A percentile compares a stretch with the other conserved stretches of the same genome.
Evolutionary conservation across 2,888 invertebrate genomes (phyloP).

Genomic region (Carabus problematicus): DNA sequence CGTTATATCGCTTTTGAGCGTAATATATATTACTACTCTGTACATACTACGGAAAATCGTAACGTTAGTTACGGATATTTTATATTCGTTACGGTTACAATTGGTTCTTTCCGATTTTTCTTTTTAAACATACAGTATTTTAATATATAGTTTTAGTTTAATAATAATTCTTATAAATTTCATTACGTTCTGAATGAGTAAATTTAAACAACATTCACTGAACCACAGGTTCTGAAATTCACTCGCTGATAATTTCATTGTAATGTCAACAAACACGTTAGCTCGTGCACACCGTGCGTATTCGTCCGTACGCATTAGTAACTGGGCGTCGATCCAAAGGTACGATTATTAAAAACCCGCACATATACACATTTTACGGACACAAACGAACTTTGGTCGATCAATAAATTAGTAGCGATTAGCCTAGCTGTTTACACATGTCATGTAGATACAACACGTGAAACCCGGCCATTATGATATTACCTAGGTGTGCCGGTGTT

Average conservation of each 20-base stretch:
- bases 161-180: too few species aligned
- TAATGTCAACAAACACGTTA: constrained; percentile 3
- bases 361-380: constrained; percentile 1
- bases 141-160: too few species aligned
- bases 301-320: not conserved
- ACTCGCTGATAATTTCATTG: constrained; percentile 7
- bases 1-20: too few species aligned
- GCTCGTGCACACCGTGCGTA: not conserved
- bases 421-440: constrained; percentile 38
- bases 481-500: constrained; percentile 32
- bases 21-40: too few species aligned
- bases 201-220: too few species aligned
- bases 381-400: constrained; percentile 11
- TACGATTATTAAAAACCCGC: constrained; percentile 38
- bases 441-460: constrained; percentile 31
- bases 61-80: too few species aligned
- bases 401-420: constrained; percentile 41
- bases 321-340: constrained; percentile 1
- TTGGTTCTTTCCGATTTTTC: too few species aligned
- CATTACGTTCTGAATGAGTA: too few species aligned
- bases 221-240: too few species aligned
- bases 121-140: too few species aligned
- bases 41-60: too few species aligned
- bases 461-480: constrained; percentile 37
- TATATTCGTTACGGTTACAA: too few species aligned